These are phyloP conservation scores for Enteromius paludinosus DNA, from an alignment of 2,797 vertebrate genomes.

Conservation along the genomic window DNA sequence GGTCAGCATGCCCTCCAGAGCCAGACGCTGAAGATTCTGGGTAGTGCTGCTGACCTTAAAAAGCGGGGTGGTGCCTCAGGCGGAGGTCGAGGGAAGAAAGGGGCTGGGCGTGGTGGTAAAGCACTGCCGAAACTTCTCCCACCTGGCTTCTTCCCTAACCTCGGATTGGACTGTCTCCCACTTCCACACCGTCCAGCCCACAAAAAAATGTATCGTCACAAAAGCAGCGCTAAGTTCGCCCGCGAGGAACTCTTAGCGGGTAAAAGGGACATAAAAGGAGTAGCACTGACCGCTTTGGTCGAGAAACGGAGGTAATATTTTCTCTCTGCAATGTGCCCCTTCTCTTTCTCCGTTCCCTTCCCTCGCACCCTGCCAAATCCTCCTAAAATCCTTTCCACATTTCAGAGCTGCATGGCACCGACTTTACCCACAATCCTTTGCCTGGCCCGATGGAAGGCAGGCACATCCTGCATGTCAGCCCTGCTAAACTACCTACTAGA, in stretches of 20 bases:
- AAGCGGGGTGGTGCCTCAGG: conserved; percentile 86
- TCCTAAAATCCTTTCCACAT: conserved; percentile 84
- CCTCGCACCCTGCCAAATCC: conserved; percentile 87
- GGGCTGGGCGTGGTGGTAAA: conserved; percentile 89
- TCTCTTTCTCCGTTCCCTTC: conserved; percentile 60
- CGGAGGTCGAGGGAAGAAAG: conserved; percentile 88
- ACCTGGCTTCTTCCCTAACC: conserved; percentile 83
- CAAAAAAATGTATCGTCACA: conserved; percentile 99
- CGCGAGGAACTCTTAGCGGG: conserved; percentile 96
- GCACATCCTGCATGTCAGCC: conserved; percentile 71
- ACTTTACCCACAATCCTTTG: conserved; percentile 75
- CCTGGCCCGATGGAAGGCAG: conserved; percentile 57
- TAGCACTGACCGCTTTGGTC: conserved; percentile 94
- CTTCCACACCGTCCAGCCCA: conserved; percentile 94
- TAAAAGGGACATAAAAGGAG: conserved; percentile 87
- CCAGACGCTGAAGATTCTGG: conserved; percentile 98
- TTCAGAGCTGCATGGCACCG: conserved; percentile 96
- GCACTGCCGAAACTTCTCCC: conserved; percentile 87
- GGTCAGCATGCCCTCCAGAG: conserved; percentile 84
- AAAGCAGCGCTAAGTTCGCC: conserved; percentile 96
- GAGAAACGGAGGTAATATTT: conserved; percentile 99
- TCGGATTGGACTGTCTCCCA: conserved; percentile 88
- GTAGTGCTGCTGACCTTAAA: conserved; percentile 94
- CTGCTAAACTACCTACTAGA: conserved; percentile 97
- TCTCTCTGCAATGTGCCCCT: conserved; percentile 79